Conservation (phyloP, 2,888 invertebrate genomes). For the Chromoteleia sp. region DNA sequence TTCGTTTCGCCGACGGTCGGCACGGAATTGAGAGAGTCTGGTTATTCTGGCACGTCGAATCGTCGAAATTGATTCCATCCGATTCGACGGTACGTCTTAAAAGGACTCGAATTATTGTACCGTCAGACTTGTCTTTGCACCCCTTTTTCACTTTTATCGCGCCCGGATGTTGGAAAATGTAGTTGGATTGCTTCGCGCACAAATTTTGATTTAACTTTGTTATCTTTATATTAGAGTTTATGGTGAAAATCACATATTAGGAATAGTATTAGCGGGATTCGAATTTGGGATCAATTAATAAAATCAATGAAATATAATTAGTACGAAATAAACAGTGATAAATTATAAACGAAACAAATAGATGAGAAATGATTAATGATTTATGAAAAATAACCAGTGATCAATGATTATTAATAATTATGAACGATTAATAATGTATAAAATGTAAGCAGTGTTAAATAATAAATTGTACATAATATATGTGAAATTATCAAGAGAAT, state of each 20-base stretch:
- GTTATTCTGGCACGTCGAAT: constrained; percentile 59
- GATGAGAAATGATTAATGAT: no score
- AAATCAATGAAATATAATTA: no score
- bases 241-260: neutral
- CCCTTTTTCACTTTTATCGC: constrained; percentile 40
- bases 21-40: constrained; percentile 58
- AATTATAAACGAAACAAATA: no score
- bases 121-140: constrained; percentile 32
- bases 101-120: constrained; percentile 49
- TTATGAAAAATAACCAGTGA: no score
- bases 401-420: no score
- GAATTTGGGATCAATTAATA: no score
- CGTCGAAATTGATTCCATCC: constrained; percentile 63
- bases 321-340: no score
- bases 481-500: no score
- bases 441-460: no score
- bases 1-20: constrained; percentile 63
- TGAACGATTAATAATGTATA: no score
- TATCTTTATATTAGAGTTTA: neutral
- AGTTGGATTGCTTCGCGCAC: constrained; percentile 11
- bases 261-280: no score
- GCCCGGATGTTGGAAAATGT: constrained; percentile 7
- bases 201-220: constrained; percentile 9
- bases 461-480: no score
- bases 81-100: constrained; percentile 54